These are phyloP conservation scores for Xestoiulus laeticollis DNA, from an alignment of 2,888 invertebrate genomes.

Conservation along the genomic window DNA sequence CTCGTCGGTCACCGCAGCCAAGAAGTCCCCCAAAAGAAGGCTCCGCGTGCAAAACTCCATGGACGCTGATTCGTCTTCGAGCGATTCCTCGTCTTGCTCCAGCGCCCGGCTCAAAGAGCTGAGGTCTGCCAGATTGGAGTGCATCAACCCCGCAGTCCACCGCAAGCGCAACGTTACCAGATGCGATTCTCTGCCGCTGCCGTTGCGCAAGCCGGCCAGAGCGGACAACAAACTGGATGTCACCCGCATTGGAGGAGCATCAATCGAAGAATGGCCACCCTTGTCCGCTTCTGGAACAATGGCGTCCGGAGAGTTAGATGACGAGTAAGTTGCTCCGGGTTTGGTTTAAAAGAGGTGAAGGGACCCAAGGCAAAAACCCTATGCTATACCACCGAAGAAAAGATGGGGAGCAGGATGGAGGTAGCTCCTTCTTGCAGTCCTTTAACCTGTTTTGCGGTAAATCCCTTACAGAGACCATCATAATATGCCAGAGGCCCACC, in stretches of 20 bases:
- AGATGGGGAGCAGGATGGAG: no score
- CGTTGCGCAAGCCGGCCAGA: neutral
- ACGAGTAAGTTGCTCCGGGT: neutral
- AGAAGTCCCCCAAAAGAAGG: slow-evolving; percentile 38
- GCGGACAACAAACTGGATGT: neutral
- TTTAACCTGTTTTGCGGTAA: no score
- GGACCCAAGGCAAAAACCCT: no score
- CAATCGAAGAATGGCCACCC: neutral
- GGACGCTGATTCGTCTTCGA: slow-evolving; percentile 49
- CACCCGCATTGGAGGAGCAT: neutral
- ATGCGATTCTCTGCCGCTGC: slow-evolving; percentile 8
- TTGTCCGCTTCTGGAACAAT: neutral
- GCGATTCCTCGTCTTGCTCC: slow-evolving; percentile 35
- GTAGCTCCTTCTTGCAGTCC: no score
- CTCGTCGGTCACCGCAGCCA: neutral
- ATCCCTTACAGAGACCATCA: no score
- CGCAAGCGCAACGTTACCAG: neutral
- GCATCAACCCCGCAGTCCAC: neutral
- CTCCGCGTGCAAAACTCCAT: slow-evolving; percentile 44
- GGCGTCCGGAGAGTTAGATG: neutral
- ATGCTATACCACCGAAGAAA: no score
- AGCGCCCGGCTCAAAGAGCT: neutral
- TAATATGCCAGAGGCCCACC: no score
- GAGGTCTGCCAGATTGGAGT: neutral
- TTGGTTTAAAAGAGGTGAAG: neutral